These are phyloP conservation scores for Pholis gunnellus DNA, from an alignment of 2,113 vertebrate genomes.

Conservation along the genomic window DNA sequence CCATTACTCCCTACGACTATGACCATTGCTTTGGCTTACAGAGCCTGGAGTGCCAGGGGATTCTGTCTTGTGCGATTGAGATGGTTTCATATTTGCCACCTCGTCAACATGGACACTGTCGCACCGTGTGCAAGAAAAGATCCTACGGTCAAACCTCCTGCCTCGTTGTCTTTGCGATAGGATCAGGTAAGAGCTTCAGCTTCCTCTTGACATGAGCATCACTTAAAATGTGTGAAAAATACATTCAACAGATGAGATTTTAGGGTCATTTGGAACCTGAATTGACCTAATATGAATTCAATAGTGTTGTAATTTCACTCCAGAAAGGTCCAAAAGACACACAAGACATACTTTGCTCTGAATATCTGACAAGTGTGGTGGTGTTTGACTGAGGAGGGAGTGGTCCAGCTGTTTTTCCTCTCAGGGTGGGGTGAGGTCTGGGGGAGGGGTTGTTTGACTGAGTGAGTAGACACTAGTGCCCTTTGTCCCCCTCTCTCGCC, in stretches of 20 bases:
- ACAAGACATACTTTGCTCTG: not conserved
- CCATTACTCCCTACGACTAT: not conserved
- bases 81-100: not conserved
- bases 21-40: not conserved
- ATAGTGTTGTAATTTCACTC: not conserved
- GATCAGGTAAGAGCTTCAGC: not conserved
- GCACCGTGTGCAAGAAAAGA: not conserved
- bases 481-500: conserved; percentile 77
- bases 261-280: not conserved
- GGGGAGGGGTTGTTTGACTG: conserved; percentile 50
- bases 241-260: not conserved
- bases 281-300: not conserved
- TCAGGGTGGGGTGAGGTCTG: conserved; percentile 44
- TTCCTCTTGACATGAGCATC: not conserved
- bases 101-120: not conserved
- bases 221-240: not conserved
- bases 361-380: conserved; percentile 29
- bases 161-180: not conserved
- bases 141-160: not conserved
- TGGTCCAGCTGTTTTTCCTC: conserved; percentile 69
- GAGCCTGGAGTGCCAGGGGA: not conserved
- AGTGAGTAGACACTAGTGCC: conserved; percentile 76
- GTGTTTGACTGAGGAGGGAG: conserved; percentile 47
- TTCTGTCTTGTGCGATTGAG: not conserved
- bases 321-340: not conserved